Evolutionary conservation across 1,140 invertebrate species (phyloP).

Genomic region (Macrobrachium rosenbergii): DNA sequence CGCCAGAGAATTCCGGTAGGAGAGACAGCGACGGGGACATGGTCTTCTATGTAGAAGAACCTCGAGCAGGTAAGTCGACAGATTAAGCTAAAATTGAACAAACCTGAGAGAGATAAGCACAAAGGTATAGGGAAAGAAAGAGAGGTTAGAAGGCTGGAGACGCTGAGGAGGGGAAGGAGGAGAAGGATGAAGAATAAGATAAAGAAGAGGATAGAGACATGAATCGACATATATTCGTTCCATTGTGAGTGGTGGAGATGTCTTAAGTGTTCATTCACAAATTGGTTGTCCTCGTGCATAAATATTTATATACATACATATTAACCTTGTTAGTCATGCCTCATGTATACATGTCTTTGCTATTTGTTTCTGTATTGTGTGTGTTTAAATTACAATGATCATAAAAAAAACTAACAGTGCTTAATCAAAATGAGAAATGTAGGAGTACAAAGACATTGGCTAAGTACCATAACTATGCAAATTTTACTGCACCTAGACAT

Average conservation of each 20-base stretch:
- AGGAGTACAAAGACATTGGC: constrained; percentile 16
- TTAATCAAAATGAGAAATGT: constrained; percentile 24
- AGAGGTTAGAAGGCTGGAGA: not conserved
- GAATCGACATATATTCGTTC: not conserved
- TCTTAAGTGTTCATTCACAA: constrained; percentile 34
- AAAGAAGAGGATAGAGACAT: not conserved
- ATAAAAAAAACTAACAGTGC: constrained; percentile 15
- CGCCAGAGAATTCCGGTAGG: constrained; percentile 66
- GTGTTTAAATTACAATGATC: constrained; percentile 26
- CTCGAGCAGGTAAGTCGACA: constrained; percentile 73
- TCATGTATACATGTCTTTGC: constrained; percentile 55
- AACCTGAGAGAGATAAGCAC: not conserved
- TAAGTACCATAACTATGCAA: constrained; percentile 7
- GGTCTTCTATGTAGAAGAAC: constrained; percentile 81
- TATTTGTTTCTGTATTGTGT: constrained; percentile 34
- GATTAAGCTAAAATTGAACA: not conserved
- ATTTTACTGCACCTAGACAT: constrained; percentile 52
- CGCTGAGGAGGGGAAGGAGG: not conserved
- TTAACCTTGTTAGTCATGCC: constrained; percentile 32
- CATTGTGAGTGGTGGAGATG: not conserved
- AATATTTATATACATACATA: not conserved
- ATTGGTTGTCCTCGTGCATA: constrained; percentile 46
- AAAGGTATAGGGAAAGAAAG: not conserved
- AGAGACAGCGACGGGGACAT: constrained; percentile 78
- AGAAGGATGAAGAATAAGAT: not conserved